phyloP scores from a whole-genome alignment of 53 echinoderm and acorn worm species.

The Hippasteria phrygiana region DNA sequence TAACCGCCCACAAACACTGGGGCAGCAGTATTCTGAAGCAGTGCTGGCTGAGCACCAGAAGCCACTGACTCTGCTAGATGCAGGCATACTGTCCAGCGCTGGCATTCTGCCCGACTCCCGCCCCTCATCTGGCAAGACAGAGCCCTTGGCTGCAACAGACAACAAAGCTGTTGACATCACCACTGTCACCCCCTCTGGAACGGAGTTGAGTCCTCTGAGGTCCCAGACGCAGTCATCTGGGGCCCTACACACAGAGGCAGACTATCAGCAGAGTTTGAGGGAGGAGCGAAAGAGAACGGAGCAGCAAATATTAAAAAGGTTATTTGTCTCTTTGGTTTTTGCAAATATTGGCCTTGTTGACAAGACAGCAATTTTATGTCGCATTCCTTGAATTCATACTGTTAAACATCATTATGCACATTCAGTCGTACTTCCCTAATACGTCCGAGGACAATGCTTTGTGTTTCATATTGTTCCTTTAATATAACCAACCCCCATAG shows the following conservation, averaged over 20 bases:
- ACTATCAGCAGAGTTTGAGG: constrained; percentile 93
- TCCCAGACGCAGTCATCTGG: constrained; percentile 79
- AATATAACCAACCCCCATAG: too few species aligned
- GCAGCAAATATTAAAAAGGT: constrained; percentile 92
- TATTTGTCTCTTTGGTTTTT: background rate
- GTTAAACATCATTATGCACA: too few species aligned
- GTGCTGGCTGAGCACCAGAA: background rate
- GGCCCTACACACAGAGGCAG: constrained; percentile 85
- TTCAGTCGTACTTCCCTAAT: too few species aligned
- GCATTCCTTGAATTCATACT: too few species aligned
- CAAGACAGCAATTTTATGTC: too few species aligned
- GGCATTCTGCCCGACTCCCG: constrained; percentile 11
- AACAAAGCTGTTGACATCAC: constrained; percentile 7
- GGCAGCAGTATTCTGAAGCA: constrained; percentile 23
- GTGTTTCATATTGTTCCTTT: too few species aligned
- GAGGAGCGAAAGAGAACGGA: constrained; percentile 86
- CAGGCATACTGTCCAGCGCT: too few species aligned
- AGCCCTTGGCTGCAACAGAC: background rate
- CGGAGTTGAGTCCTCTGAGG: constrained; percentile 39
- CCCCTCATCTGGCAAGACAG: constrained; percentile 42
- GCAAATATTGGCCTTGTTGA: background rate
- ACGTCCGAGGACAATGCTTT: too few species aligned
- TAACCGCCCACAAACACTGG: constrained; percentile 77
- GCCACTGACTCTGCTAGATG: background rate
- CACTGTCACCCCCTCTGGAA: constrained; percentile 21